phyloP scores from a whole-genome alignment of 2,113 vertebrate genomes.

The Desmodus rotundus region DNA sequence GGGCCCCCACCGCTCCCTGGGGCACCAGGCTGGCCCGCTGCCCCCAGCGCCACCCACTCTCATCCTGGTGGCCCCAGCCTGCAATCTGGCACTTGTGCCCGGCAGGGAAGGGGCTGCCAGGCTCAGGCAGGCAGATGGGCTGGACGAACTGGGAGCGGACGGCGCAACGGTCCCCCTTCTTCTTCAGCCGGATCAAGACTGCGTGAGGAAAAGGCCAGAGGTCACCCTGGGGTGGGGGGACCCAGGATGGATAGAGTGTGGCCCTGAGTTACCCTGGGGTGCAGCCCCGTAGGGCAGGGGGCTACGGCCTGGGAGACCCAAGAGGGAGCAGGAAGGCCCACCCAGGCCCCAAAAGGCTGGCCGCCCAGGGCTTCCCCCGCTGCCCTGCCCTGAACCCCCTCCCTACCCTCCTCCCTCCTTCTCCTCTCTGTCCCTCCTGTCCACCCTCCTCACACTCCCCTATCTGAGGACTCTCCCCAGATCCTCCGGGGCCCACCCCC shows the following conservation, averaged over 20 bases:
- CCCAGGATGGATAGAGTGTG: fast-evolving
- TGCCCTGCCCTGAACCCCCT: background rate
- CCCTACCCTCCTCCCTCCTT: fast-evolving
- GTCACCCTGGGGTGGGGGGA: background rate
- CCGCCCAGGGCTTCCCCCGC: background rate
- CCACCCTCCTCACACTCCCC: background rate
- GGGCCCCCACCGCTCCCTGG: fast-evolving
- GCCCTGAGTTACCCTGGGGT: fast-evolving
- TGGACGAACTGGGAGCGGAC: slow-evolving; percentile 88
- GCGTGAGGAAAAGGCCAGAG: background rate
- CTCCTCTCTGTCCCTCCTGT: background rate
- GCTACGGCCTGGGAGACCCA: background rate
- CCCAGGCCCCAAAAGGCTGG: background rate
- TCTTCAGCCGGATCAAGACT: slow-evolving; percentile 94
- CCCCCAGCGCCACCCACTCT: slow-evolving; percentile 83
- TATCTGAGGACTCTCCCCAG: background rate
- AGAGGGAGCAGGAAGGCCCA: background rate
- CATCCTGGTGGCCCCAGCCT: slow-evolving; percentile 91
- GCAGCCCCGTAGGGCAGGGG: background rate
- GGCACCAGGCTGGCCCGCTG: fast-evolving
- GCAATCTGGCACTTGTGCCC: slow-evolving; percentile 88
- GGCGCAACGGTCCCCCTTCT: slow-evolving; percentile 86
- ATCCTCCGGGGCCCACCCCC: background rate
- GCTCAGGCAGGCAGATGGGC: slow-evolving; percentile 91
- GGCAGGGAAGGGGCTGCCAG: slow-evolving; percentile 78